phyloP scores from a whole-genome alignment of 37 sponge, comb jelly and placozoan genomes.

The Chondrosia reniformis region DNA sequence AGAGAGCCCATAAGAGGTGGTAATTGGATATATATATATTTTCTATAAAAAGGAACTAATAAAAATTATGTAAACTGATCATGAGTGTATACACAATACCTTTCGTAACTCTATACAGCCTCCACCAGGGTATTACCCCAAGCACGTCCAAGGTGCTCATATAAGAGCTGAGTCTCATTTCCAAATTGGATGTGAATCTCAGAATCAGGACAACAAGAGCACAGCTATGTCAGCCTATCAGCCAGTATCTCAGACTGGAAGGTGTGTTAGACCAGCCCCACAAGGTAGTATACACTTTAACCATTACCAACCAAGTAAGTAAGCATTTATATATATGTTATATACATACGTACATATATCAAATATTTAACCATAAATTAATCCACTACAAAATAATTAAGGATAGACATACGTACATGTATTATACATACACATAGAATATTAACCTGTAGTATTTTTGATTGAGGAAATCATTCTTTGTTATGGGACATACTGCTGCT shows the following conservation, averaged over 20 bases:
- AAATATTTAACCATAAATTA: no score
- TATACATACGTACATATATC: not conserved
- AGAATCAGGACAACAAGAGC: not conserved
- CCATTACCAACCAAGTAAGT: not conserved
- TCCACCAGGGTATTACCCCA: conserved; percentile 19
- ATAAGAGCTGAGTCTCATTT: conserved; percentile 1
- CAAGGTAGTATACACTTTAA: not conserved
- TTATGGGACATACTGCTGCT: no score
- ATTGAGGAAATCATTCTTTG: no score
- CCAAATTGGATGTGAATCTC: conserved; percentile 4
- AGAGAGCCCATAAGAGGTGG: no score
- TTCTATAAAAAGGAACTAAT: no score
- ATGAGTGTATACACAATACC: no score
- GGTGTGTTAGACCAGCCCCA: not conserved
- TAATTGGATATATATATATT: no score
- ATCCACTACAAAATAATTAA: no score
- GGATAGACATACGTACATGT: no score
- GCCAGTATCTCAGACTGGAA: not conserved
- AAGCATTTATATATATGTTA: not conserved
- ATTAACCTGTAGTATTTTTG: no score
- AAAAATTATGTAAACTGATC: no score
- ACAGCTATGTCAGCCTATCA: not conserved
- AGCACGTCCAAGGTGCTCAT: conserved; percentile 21
- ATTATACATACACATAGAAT: no score
- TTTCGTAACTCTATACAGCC: not conserved